Conservation (phyloP, 2,888 invertebrate genomes). For the Prenolepis imparis region DNA sequence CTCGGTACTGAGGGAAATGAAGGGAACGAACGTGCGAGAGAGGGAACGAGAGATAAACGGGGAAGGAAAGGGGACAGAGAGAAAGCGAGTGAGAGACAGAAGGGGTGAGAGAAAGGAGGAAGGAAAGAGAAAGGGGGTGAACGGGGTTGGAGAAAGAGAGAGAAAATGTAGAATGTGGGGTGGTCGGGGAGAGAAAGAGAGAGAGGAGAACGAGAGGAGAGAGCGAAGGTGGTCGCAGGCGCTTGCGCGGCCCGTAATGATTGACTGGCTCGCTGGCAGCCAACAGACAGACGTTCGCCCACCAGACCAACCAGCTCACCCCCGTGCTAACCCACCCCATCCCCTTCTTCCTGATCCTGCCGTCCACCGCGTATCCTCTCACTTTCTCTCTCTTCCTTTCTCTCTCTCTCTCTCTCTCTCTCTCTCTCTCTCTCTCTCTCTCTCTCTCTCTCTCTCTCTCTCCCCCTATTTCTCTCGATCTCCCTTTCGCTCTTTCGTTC, state of each 20-base stretch:
- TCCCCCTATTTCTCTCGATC: constrained; percentile 56
- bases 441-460: constrained; percentile 43
- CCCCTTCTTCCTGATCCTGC: constrained; percentile 57
- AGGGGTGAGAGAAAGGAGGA: constrained; percentile 58
- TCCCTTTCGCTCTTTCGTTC: constrained; percentile 67
- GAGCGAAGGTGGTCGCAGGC: constrained; percentile 74
- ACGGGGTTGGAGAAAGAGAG: constrained; percentile 19
- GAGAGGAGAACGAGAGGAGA: constrained; percentile 51
- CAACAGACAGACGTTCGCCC: constrained; percentile 86
- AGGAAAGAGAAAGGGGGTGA: constrained; percentile 56
- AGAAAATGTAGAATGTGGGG: constrained; percentile 42
- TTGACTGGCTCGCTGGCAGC: constrained; percentile 87
- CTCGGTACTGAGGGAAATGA: constrained; percentile 81
- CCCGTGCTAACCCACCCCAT: constrained; percentile 65
- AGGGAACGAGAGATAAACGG: constrained; percentile 42
- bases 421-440: background rate
- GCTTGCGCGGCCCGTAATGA: constrained; percentile 86
- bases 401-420: constrained; percentile 20
- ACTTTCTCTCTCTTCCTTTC: constrained; percentile 40
- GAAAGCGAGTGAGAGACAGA: constrained; percentile 37
- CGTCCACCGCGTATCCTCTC: constrained; percentile 42
- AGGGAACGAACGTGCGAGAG: constrained; percentile 76
- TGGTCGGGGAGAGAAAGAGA: constrained; percentile 27
- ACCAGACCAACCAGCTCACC: constrained; percentile 81
- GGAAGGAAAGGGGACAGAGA: constrained; percentile 53